Percentiles rank a stretch among this genome's conserved stretches.
phyloP scores from a whole-genome alignment of 2,888 invertebrate genomes.

The Trachelus tabidus region DNA sequence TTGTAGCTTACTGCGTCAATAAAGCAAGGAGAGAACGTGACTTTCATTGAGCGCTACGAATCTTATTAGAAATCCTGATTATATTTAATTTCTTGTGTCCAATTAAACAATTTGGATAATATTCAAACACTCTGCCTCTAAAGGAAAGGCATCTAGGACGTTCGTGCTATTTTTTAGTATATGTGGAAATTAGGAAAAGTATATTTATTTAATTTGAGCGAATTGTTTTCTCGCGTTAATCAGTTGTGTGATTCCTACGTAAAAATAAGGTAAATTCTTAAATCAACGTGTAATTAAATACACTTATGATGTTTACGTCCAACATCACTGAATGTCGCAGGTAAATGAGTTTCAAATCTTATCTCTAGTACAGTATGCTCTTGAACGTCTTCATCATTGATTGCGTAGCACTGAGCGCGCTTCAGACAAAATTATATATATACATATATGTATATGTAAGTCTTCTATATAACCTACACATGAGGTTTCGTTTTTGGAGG shows the following conservation, averaged over 20 bases:
- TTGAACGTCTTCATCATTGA: neutral
- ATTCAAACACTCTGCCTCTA: neutral
- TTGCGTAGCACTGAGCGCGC: neutral
- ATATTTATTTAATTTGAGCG: neutral
- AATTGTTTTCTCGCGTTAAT: neutral
- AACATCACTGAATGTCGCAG: neutral
- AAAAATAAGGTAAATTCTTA: neutral
- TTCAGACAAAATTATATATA: neutral
- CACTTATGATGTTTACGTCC: neutral
- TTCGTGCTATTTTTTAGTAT: neutral
- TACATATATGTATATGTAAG: neutral
- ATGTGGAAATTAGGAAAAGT: neutral
- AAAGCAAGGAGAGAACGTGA: constrained; percentile 31
- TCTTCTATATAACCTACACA: neutral
- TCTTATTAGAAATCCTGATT: neutral
- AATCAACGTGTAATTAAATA: neutral
- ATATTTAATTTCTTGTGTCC: no score
- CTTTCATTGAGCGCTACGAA: constrained; percentile 16
- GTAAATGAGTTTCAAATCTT: neutral
- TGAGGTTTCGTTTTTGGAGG: neutral
- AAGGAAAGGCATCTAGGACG: neutral
- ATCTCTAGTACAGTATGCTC: neutral
- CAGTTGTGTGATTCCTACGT: neutral
- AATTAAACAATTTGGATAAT: no score
- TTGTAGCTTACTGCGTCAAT: constrained; percentile 25